Evolutionary conservation across 2,888 invertebrate species (phyloP), one percentile per base, ranked within the genome.

Genomic region (Tenthredo distinguenda): DNA sequence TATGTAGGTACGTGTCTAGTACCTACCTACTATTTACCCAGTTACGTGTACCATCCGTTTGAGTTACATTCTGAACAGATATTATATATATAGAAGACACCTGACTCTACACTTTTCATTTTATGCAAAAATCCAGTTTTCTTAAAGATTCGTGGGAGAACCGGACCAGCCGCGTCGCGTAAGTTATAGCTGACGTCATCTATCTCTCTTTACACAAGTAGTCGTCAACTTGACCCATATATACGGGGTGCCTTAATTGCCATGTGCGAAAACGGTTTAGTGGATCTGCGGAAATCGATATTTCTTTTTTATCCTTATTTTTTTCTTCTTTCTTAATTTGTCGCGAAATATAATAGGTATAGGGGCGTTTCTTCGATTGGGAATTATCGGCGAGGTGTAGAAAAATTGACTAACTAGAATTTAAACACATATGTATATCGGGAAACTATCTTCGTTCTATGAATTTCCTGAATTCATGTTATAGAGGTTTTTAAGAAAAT

Each of bases 91-190:
- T 40, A 15, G 79, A 10, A 47, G n/a, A 31, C 40, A 58, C 7
- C 50, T 50, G 77, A 31, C n/a, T 55, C 10, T 21, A 62, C 37
- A 37, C 31, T 62, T 40, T 62, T 62, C 37, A n/a, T 81, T 81
- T 62, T 40, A 81, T 62, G 81, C 81, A 81, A 81, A 81, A 62
- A 62, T 62, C 81, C 81, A 37, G 58, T 58, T 81, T 40, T 40
- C 34, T 81, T n/a, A 34, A 81, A 81, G 37, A 81, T 81, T 81
- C 81, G 81, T 81, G 62, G 81, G 81, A 81, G 81, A 77, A 77
- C 77, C 77, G 55, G 77, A 31, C 47, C n/a, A 7, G 31, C 12
- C 31, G 43, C 50, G 77, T 21, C 18, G 10, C 62, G 81, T 40
- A 31, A 50, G 40, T 37, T 81, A 34, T 40, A 58, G 21, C 34